These are phyloP conservation scores for Trachythela sp. DNA, from an alignment of 64 coral and sea anemone genomes.

Conservation along the genomic window DNA sequence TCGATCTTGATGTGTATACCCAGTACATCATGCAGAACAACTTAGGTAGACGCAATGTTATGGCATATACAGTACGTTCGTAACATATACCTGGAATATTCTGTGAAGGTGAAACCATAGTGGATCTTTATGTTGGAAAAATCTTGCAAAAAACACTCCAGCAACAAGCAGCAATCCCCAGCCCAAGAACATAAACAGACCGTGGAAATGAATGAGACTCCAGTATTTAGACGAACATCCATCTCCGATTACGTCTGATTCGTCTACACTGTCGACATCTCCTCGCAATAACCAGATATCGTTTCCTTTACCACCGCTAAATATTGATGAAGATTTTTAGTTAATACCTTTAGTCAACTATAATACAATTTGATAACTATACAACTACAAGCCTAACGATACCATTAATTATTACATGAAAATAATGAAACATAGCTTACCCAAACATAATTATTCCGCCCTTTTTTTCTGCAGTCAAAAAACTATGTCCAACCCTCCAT, in stretches of 20 bases:
- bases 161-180: not conserved
- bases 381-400: not conserved
- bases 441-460: not conserved
- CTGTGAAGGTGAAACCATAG: constrained; percentile 10
- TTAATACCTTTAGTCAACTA: not conserved
- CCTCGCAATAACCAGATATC: not conserved
- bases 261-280: not conserved
- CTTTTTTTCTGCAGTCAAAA: not conserved
- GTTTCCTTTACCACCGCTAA: not conserved
- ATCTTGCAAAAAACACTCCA: not conserved
- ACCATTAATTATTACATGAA: not conserved
- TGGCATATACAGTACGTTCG: too few relatives aligned
- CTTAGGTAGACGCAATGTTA: too few relatives aligned
- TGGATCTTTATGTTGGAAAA: not conserved
- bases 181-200: constrained; percentile 13
- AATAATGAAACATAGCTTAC: not conserved
- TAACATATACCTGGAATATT: constrained; percentile 11
- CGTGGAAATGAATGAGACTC: constrained; percentile 28
- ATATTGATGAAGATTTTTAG: not conserved
- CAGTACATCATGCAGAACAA: too few relatives aligned
- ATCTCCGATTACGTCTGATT: not conserved
- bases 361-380: not conserved
- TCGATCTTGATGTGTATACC: too few relatives aligned
- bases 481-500: constrained; percentile 11
- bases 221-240: not conserved